Evolutionary conservation across 37 sponge, comb jelly and placozoan species (phyloP).

Genomic region (Mnemiopsis leidyi): DNA sequence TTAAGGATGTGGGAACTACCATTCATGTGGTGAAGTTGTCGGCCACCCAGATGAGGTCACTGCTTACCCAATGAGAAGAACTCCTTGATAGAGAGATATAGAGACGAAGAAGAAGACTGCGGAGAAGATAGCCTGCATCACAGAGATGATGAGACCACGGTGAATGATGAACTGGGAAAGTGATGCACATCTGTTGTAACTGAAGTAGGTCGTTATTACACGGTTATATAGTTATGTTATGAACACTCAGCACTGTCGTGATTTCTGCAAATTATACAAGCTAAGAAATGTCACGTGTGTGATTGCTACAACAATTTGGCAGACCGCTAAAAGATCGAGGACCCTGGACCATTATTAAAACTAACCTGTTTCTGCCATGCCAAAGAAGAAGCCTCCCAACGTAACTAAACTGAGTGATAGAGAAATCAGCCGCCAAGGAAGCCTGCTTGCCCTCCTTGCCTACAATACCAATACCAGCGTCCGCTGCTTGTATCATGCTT

Average conservation of each 20-base stretch:
- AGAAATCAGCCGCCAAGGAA: constrained; percentile 94
- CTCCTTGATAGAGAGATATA: constrained; percentile 87
- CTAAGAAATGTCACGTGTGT: too few relatives aligned
- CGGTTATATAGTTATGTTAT: too few relatives aligned
- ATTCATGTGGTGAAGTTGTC: too few relatives aligned
- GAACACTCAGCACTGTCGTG: too few relatives aligned
- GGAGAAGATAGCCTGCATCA: constrained; percentile 95
- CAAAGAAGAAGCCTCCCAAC: constrained; percentile 85
- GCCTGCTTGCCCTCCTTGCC: constrained; percentile 97
- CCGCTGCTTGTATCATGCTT: constrained; percentile 96
- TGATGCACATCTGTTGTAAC: constrained; percentile 90
- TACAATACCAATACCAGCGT: constrained; percentile 92
- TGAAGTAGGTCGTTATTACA: too few relatives aligned
- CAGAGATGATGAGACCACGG: constrained; percentile 93
- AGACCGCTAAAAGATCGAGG: too few relatives aligned
- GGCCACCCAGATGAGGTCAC: too few relatives aligned
- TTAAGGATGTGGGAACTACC: too few relatives aligned
- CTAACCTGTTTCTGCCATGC: constrained; percentile 95
- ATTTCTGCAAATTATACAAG: too few relatives aligned
- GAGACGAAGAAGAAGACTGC: constrained; percentile 89
- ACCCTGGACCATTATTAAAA: neutral
- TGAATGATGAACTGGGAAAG: constrained; percentile 96
- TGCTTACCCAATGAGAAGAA: constrained; percentile 93
- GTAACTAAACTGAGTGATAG: constrained; percentile 84
- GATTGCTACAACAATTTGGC: too few relatives aligned